Percentiles rank a stretch among this genome's conserved stretches.
phyloP scores from a whole-genome alignment of 2,888 invertebrate species.

The Caenorhabditis angaria region DNA sequence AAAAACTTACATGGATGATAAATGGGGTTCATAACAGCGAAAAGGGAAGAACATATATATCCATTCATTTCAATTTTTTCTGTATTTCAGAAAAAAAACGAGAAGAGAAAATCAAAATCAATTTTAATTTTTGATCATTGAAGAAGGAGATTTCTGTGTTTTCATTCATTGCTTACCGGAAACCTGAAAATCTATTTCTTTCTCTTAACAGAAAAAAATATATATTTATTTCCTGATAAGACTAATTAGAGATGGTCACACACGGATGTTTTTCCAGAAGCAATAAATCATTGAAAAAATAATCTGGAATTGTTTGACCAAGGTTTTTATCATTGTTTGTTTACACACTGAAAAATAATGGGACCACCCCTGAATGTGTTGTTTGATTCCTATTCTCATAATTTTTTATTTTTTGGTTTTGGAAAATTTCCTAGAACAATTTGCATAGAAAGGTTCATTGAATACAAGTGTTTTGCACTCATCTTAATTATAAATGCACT shows the following conservation, averaged over 20 bases:
- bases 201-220: no score
- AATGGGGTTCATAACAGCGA: no score
- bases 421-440: not conserved
- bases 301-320: not conserved
- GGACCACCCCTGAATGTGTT: not conserved
- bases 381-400: not conserved
- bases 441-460: not conserved
- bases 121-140: no score
- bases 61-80: no score
- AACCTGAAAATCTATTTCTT: not conserved
- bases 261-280: not conserved
- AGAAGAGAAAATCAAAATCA: no score
- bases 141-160: no score
- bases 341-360: not conserved
- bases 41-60: no score
- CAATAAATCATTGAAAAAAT: not conserved
- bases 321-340: constrained; percentile 1
- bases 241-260: constrained; percentile 4
- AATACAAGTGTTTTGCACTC: not conserved
- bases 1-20: no score
- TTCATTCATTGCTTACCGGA: no score
- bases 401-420: not conserved
- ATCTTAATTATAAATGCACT: not conserved
- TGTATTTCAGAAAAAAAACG: no score
- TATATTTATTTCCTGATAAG: not conserved